Conservation (phyloP, 2,888 invertebrate genomes). For the Xestoiulus laeticollis region DNA sequence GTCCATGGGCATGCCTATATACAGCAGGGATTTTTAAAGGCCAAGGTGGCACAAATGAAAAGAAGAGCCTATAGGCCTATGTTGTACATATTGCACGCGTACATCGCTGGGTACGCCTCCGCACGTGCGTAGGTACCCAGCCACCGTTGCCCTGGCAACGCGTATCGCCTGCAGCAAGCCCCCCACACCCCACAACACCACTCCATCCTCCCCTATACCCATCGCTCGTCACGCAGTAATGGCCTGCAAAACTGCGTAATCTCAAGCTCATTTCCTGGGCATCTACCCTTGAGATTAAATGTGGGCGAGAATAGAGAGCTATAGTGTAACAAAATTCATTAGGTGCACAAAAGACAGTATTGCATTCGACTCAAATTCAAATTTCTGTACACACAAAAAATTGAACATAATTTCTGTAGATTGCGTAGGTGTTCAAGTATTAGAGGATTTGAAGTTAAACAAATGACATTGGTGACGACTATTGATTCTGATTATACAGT, state of each 20-base stretch:
- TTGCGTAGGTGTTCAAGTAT: no score
- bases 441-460: background rate
- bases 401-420: background rate
- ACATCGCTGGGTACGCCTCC: background rate
- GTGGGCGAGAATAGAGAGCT: background rate
- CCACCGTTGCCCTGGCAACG: background rate
- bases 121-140: slow-evolving; percentile 3
- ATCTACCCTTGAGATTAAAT: slow-evolving; percentile 25
- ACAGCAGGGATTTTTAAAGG: background rate
- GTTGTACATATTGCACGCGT: background rate
- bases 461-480: background rate
- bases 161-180: background rate
- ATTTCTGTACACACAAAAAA: slow-evolving; percentile 14
- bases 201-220: no score
- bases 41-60: background rate
- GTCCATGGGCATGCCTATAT: background rate
- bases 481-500: no score
- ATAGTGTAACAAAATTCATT: slow-evolving; percentile 4
- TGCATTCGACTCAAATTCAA: background rate
- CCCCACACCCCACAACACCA: background rate
- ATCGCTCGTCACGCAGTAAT: background rate
- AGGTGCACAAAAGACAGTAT: background rate
- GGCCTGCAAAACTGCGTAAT: background rate
- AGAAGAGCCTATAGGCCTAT: background rate
- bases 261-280: slow-evolving; percentile 31